These are phyloP conservation scores for Phasia obesa DNA, from an alignment of 2,888 invertebrate genomes.

Conservation along the genomic window DNA sequence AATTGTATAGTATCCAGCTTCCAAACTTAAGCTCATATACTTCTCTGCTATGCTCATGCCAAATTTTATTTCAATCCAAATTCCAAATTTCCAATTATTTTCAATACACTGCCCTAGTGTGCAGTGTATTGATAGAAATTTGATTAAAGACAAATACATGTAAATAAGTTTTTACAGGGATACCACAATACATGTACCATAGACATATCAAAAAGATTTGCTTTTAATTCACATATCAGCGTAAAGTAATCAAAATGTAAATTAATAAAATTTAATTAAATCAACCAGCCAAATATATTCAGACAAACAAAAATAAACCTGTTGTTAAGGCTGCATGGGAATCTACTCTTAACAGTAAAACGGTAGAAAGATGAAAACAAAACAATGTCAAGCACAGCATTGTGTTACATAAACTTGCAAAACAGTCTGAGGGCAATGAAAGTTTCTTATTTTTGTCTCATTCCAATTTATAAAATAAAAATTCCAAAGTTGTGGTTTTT, in stretches of 20 bases:
- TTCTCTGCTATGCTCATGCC: too few relatives aligned
- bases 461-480: constrained; percentile 20
- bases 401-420: constrained; percentile 27
- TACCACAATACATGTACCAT: not conserved
- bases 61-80: too few relatives aligned
- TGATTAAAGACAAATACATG: constrained; percentile 2
- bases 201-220: constrained; percentile 30
- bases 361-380: not conserved
- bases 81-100: too few relatives aligned
- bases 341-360: not conserved
- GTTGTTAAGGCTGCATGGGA: not conserved
- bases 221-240: constrained; percentile 8
- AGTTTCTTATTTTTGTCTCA: constrained; percentile 35
- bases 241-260: constrained; percentile 64
- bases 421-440: constrained; percentile 58
- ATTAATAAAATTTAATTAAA: constrained; percentile 63
- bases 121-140: not conserved
- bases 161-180: constrained; percentile 25
- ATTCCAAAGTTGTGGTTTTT: not conserved
- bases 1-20: too few relatives aligned
- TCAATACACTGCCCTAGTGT: too few relatives aligned
- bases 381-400: constrained; percentile 11
- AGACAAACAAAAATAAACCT: not conserved
- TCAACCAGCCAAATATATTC: constrained; percentile 36
- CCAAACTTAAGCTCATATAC: too few relatives aligned